Evolutionary conservation across 2,888 invertebrate species (phyloP), one percentile per base, ranked within the genome.

Genomic region (Tromatobia lineatoria): DNA sequence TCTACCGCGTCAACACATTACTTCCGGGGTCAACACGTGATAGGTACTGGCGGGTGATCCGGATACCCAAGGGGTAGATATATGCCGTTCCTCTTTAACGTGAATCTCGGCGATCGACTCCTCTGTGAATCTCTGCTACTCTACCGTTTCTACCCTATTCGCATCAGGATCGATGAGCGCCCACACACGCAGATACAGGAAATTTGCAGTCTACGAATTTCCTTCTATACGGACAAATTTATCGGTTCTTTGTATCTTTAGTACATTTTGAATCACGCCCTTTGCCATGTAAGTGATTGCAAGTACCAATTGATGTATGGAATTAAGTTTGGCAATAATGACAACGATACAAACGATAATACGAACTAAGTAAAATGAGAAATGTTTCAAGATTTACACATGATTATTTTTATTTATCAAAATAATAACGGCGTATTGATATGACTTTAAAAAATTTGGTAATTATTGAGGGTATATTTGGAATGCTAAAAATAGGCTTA

Each of bases 1-100:
- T 61, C 59, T 10, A n/a, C 59, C n/a, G 59, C 47, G 73, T 73
- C 47, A 59, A 73, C 73, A 61, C 73, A 29, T 47, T 61, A 73
- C 73, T 61, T 73, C 73, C 59, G 59, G 61, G 29, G 59, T 73
- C 47, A 47, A 73, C 59, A 59, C 42, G 18, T n/a, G 73, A 73
- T 73, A 45, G 71, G 42, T 29, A n/a, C 11, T 45, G 59, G 18
- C 61, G 73, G 59, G 45, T 73, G 59, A 73, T 59, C 73, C 73
- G 59, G 29, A 59, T 59, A 20, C 64, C 13, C 6, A 64, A 4
- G 52, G 11, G 52, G 47, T 23, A 25, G 18, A 54, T 71, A 57
- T 34, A 50, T 25, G 29, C 25, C 11, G 45, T 47, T 47, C 25
- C 73, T 59, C 73, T 73, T 73, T 73, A 29, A 29, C 73, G 45